Conservation (phyloP, 2,113 vertebrate genomes). For the Chaetodon auriga region DNA sequence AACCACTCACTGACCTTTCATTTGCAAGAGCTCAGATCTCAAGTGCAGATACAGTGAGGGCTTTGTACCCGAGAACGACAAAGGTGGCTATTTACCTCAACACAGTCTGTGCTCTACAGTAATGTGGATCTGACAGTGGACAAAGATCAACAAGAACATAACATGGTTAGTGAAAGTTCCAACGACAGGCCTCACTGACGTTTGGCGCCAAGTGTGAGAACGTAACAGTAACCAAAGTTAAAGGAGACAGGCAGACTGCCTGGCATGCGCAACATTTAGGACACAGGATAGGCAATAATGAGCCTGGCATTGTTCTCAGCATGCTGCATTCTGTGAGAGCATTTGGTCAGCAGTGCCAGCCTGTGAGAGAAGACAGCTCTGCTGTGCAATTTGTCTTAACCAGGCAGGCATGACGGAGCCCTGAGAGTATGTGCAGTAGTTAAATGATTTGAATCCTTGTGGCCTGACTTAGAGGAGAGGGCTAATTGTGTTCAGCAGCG, state of each 20-base stretch:
- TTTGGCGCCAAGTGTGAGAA: slow-evolving; percentile 49
- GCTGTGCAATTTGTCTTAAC: slow-evolving; percentile 36
- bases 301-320: slow-evolving; percentile 60
- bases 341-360: slow-evolving; percentile 37
- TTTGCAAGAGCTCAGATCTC: slow-evolving; percentile 39
- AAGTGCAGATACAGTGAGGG: slow-evolving; percentile 36
- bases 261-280: slow-evolving; percentile 48
- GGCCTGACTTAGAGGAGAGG: neutral
- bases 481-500: neutral
- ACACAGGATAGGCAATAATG: slow-evolving; percentile 55
- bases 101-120: slow-evolving; percentile 3
- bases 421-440: slow-evolving; percentile 14
- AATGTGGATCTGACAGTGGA: slow-evolving; percentile 16
- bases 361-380: slow-evolving; percentile 35
- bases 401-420: slow-evolving; percentile 40
- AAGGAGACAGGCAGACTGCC: slow-evolving; percentile 32
- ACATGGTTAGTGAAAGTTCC: slow-evolving; percentile 21
- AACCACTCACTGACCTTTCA: slow-evolving; percentile 37
- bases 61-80: slow-evolving; percentile 34
- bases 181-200: slow-evolving; percentile 40
- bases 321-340: slow-evolving; percentile 45
- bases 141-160: slow-evolving; percentile 44
- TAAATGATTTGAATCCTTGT: slow-evolving; percentile 38
- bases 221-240: slow-evolving; percentile 33
- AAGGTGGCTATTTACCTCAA: slow-evolving; percentile 34